Conservation (phyloP, 2,113 vertebrate genomes). For the mouse (Mus musculus) region GRCm39 chrX:139624501-139625000, state of each 20-base stretch:
- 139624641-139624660: not conserved
- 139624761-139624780: not conserved
- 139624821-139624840: not conserved
- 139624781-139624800: not conserved
- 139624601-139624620: not conserved
- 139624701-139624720: not conserved
- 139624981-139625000: not conserved
- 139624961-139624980: conserved; percentile 26
- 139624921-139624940: not conserved
- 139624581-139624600: not conserved
- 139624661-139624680: not conserved
- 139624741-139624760: not conserved
- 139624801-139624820: not conserved
- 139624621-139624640: not conserved
- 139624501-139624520: not conserved
- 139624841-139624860: not conserved
- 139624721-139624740: not conserved
- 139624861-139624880: not conserved
- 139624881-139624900: not conserved
- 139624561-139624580: not conserved
- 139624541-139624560: not conserved
- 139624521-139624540: not conserved
- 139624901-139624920: not conserved
- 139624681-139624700: not conserved
- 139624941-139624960: conserved; percentile 37